Conservation (phyloP, 1,140 invertebrate species). For the Varroa destructor region DNA sequence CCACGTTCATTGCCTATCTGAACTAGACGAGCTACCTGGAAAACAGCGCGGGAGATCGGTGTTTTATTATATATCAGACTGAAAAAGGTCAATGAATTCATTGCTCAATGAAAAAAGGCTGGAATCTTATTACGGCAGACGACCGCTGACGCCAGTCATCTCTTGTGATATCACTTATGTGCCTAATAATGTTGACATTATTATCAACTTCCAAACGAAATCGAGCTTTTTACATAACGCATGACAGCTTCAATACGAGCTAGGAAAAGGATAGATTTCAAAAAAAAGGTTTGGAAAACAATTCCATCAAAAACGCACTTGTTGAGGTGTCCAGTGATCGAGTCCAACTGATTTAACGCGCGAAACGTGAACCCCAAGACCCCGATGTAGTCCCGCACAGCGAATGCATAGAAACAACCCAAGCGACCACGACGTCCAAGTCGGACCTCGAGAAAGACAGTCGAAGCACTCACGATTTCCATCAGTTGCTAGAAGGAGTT, state of each 20-base stretch:
- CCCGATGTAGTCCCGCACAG: constrained; percentile 15
- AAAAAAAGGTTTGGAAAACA: neutral
- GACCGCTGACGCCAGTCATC: too few relatives aligned
- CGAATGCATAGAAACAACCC: constrained; percentile 1
- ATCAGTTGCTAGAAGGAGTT: neutral
- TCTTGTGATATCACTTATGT: too few relatives aligned
- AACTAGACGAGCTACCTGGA: constrained; percentile 3
- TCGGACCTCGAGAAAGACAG: neutral
- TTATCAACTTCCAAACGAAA: too few relatives aligned
- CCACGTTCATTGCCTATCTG: constrained; percentile 1
- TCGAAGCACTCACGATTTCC: neutral
- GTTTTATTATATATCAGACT: too few relatives aligned
- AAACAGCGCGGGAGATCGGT: too few relatives aligned
- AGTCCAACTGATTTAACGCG: constrained; percentile 5
- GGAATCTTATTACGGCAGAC: too few relatives aligned
- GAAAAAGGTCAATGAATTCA: too few relatives aligned
- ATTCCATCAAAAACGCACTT: neutral
- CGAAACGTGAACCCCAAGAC: constrained; percentile 13
- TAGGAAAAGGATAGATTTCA: neutral
- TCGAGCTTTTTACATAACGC: too few relatives aligned
- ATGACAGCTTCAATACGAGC: neutral
- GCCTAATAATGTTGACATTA: too few relatives aligned
- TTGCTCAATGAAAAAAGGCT: too few relatives aligned
- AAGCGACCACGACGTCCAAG: constrained; percentile 4
- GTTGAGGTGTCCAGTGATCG: constrained; percentile 16